A percentile compares a stretch with the other conserved stretches of the same genome.
Conservation (phyloP, 2,888 invertebrate genomes). For the Rhopalosiphum nymphaeae region DNA sequence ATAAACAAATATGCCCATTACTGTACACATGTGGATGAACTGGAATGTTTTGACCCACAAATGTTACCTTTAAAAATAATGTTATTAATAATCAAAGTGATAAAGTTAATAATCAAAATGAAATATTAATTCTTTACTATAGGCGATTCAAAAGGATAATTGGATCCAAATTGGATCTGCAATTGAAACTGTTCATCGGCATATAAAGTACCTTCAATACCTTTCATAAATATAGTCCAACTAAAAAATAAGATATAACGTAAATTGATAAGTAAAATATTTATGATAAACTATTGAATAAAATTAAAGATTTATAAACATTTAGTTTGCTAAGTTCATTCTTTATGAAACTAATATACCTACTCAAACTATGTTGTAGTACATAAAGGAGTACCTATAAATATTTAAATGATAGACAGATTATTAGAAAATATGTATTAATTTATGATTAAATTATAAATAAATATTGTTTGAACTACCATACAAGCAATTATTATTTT, state of each 20-base stretch:
- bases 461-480: neutral
- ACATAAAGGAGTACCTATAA: neutral
- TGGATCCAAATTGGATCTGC: conserved; percentile 95
- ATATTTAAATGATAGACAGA: neutral
- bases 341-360: neutral
- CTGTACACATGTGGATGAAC: conserved; percentile 98
- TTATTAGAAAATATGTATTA: neutral
- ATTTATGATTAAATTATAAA: neutral
- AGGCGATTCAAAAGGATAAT: conserved; percentile 97
- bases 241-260: conserved; percentile 72
- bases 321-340: neutral
- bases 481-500: neutral
- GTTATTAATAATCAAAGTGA: too few species aligned
- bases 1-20: conserved; percentile 98
- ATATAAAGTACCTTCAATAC: conserved; percentile 93
- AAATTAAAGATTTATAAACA: neutral
- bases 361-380: neutral
- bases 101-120: neutral
- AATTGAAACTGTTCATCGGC: conserved; percentile 96
- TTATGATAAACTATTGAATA: neutral
- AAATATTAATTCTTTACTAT: conserved; percentile 76
- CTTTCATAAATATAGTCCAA: conserved; percentile 95
- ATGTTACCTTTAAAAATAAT: conserved; percentile 78
- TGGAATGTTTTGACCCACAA: conserved; percentile 94
- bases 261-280: neutral